Evolutionary conservation across 1,140 invertebrate species (phyloP).

Genomic region (Zaprionus ghesquierei): DNA sequence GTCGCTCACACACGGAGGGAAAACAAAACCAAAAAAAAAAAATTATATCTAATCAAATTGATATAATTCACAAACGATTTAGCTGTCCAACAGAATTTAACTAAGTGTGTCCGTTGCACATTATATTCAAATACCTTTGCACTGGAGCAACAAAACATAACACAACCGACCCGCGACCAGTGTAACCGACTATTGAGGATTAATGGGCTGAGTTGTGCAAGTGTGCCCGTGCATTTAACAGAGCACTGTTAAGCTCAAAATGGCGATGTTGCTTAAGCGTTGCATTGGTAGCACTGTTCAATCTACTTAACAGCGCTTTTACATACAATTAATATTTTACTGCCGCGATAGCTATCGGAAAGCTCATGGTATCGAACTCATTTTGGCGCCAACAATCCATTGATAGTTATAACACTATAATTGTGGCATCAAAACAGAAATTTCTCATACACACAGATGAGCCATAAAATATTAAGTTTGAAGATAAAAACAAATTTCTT

Average conservation of each 20-base stretch:
- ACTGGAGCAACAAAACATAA: constrained; percentile 1
- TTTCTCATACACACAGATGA: too few species aligned
- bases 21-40: neutral
- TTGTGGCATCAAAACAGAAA: too few species aligned
- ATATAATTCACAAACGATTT: constrained; percentile 7
- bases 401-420: neutral
- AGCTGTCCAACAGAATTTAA: neutral
- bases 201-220: neutral
- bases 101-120: constrained; percentile 33
- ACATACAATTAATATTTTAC: neutral
- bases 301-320: neutral
- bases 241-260: neutral
- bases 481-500: too few species aligned
- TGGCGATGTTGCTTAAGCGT: neutral
- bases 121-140: constrained; percentile 22
- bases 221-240: neutral
- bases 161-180: constrained; percentile 31
- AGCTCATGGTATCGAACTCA: neutral
- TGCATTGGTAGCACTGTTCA: constrained; percentile 1
- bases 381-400: neutral
- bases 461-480: too few species aligned
- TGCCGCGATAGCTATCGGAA: neutral
- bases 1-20: neutral
- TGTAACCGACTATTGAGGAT: constrained; percentile 34
- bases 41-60: neutral